Conservation (phyloP, 2,888 invertebrate genomes). For the Oscheius onirici region DNA sequence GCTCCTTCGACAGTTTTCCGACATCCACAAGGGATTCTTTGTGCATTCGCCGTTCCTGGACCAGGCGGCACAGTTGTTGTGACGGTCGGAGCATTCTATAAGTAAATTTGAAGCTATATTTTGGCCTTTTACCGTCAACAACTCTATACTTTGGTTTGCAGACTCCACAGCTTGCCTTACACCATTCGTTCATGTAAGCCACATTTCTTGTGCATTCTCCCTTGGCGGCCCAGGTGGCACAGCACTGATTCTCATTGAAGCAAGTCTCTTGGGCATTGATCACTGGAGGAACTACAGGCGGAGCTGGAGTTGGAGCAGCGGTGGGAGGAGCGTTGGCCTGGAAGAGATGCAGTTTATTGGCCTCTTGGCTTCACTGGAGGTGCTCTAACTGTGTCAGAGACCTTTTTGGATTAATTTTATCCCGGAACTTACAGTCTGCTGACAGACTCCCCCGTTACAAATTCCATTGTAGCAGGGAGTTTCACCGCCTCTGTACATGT, state of each 20-base stretch:
- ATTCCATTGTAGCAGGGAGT: constrained; percentile 55
- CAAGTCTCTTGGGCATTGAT: constrained; percentile 49
- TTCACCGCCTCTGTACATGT: constrained; percentile 38
- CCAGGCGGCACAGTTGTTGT: constrained; percentile 49
- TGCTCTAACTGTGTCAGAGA: no score
- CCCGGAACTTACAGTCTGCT: background rate
- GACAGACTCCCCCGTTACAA: constrained; percentile 53
- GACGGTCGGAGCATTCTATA: constrained; percentile 58
- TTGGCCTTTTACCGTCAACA: constrained; percentile 33
- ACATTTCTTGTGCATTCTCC: constrained; percentile 63
- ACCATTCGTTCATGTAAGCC: constrained; percentile 63
- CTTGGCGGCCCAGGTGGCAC: constrained; percentile 57
- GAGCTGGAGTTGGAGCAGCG: background rate
- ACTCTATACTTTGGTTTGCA: constrained; percentile 47
- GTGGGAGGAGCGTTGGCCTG: constrained; percentile 35
- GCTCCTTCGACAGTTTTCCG: constrained; percentile 62
- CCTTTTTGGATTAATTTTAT: no score
- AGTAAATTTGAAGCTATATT: background rate
- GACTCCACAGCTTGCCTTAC: constrained; percentile 61
- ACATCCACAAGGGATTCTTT: constrained; percentile 65
- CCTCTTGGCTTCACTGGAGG: no score
- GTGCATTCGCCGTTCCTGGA: constrained; percentile 58
- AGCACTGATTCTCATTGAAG: constrained; percentile 68
- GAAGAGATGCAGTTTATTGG: no score
- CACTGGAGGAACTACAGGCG: background rate